Evolutionary conservation across 2,888 invertebrate species (phyloP), one percentile per base, ranked within the genome.

Genomic region (Acronicta leporina): DNA sequence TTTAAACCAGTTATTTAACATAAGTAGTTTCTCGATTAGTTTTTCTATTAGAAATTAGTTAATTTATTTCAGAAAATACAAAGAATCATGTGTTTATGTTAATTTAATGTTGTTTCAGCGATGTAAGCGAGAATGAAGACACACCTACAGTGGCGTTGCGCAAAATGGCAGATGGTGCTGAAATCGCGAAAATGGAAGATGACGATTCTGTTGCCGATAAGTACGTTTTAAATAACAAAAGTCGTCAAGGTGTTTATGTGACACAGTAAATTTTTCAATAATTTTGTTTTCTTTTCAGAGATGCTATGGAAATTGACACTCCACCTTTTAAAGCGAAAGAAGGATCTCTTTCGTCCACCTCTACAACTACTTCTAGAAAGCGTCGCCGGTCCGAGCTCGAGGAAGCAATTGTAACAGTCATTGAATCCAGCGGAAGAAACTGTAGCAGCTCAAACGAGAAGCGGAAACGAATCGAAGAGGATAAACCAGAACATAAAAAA

Each of bases 381-480:
- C 87, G 94, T n/a, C 87, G 92, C 3, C 84, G 88, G 1, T 92
- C 94, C 0, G 81, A 85, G 1, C 64, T 90, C 9, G 90, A 90
- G 51, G 92, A 91, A 69, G 86, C 89, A 0, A 78, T 86, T 5
- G 73, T 88, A 15, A 89, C 88, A 2, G 82, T 88, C 10, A 77
- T 90, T 33, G 87, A 87, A 15, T 76, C 63, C 15, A 79, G 75
- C 20, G 78, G 63, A 25, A 78, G 69, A 30, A 77, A 68, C 27
- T 73, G 59, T 30, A 78, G 70, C 41, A 59, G 51, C 5, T 46
- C 70, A 10, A 74, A 59, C 54, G 85, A 84, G 27, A 92, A 91
- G 76, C 81, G 83, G 43, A 86, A 75, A 58, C 82, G 82, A 40
- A 35, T 80, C 0, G 82, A 55, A 16, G 80, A 65, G n/a, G 63